Evolutionary conservation across 2,888 invertebrate genomes (phyloP), one percentile per base, ranked within the genome.

Genomic region (Hyposoter didymator): DNA sequence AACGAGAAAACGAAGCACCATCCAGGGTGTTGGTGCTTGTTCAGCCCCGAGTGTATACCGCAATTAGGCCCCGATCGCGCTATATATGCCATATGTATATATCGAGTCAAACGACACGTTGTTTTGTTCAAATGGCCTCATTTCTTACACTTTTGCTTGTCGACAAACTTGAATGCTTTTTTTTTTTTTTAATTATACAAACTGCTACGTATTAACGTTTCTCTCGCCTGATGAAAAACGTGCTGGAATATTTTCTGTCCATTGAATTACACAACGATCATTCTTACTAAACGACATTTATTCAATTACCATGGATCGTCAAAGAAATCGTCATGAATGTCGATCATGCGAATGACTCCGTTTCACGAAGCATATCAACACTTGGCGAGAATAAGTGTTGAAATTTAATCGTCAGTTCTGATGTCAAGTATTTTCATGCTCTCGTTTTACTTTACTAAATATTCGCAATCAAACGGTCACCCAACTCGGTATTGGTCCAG

Each of bases 41-140:
- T 67, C 73, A 74, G 62, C 64, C 49, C 43, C 66, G 47, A 82
- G 67, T 55, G 66, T 73, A 76, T 79, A 84, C 83, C 80, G 84
- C 87, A 86, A 88, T 88, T 86, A 87, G 88, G 84, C 76, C 82
- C 78, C 84, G 87, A 88, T 87, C 87, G 85, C 55, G 75, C 78
- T 74, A 76, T 39, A 67, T 67, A 28, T 17, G 28, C 59, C 49
- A 62, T 32, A 45, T 22, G 12, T 67, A 19, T 69, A 69, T 64
- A 35, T 64, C n/a, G 32, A 62, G 28, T 49, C 28, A 32, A 52
- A 49, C 39, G 66, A 49, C 35, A 52, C 66, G 35, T 49, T 76
- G 19, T 76, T 76, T 66, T 22, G n/a, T 66, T 32, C 66, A 19
- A 32, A 45, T 32, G 43, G 28, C 22, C 67, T 73, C 32, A 43